Percentiles rank a stretch among this genome's conserved stretches.
These are phyloP conservation scores for Caenorhabditis latens DNA, from an alignment of 1,140 invertebrate species.

Conservation along the genomic window DNA sequence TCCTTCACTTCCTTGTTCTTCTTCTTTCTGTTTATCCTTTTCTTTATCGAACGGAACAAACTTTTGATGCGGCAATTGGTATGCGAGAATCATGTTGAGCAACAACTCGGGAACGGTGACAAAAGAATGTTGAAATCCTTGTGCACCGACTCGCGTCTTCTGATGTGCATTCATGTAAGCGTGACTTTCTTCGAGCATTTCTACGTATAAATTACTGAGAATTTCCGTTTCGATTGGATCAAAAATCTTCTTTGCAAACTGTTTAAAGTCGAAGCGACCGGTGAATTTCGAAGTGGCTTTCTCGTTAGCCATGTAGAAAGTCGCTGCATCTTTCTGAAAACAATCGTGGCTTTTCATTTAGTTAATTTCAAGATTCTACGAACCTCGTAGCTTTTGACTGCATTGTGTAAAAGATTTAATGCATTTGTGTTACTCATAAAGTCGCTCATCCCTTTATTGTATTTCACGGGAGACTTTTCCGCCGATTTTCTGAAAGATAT, in stretches of 20 bases:
- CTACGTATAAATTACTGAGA: constrained; percentile 36
- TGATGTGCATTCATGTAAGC: background rate
- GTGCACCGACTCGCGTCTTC: background rate
- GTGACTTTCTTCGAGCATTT: constrained; percentile 22
- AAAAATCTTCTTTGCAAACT: constrained; percentile 39
- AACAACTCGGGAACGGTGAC: constrained; percentile 35
- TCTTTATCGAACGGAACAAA: background rate
- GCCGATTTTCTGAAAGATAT: background rate
- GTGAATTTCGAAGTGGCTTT: constrained; percentile 1
- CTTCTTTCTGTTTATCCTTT: constrained; percentile 18
- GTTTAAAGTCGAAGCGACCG: constrained; percentile 27
- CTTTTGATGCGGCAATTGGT: constrained; percentile 50
- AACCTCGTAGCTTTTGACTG: constrained; percentile 30
- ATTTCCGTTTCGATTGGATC: constrained; percentile 15
- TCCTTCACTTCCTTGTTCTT: background rate
- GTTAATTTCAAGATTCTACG: background rate
- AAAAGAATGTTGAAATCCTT: background rate
- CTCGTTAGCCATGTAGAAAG: constrained; percentile 2
- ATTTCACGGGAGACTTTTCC: background rate
- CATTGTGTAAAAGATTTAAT: constrained; percentile 19
- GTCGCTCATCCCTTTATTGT: background rate
- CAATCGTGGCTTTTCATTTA: background rate
- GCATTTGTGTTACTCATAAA: constrained; percentile 8
- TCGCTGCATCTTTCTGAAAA: background rate
- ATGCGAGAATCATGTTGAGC: constrained; percentile 40